Evolutionary conservation across 1,140 invertebrate genomes (phyloP).

Genomic region (Phenacoccus solenopsis): DNA sequence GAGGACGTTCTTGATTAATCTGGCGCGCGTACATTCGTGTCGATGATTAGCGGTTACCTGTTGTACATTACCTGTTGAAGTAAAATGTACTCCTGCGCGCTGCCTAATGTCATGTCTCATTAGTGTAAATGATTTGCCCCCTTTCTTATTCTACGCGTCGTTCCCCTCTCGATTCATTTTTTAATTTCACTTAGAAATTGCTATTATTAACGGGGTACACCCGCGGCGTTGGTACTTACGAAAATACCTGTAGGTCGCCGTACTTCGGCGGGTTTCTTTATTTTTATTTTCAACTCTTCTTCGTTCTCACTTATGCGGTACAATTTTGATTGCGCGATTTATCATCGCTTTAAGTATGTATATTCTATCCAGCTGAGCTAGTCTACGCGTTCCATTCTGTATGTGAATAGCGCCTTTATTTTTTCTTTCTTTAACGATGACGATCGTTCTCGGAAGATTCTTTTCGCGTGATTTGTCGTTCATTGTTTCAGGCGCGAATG

Average conservation of each 20-base stretch:
- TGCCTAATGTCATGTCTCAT: slow-evolving; percentile 17
- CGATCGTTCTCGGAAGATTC: no score
- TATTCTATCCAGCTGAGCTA: slow-evolving; percentile 13
- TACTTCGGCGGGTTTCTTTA: neutral
- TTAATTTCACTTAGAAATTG: slow-evolving; percentile 18
- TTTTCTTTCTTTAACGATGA: no score
- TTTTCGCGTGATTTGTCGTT: no score
- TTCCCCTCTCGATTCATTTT: neutral
- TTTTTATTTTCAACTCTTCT: neutral
- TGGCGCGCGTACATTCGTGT: slow-evolving; percentile 15
- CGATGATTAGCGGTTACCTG: slow-evolving; percentile 17
- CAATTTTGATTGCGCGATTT: slow-evolving; percentile 14
- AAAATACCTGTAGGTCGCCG: slow-evolving; percentile 7
- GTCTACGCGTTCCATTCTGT: no score
- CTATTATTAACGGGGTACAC: slow-evolving; percentile 17
- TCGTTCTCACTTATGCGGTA: slow-evolving; percentile 5
- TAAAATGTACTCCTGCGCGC: slow-evolving; percentile 1
- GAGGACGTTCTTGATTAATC: slow-evolving; percentile 8
- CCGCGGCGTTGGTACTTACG: slow-evolving; percentile 6
- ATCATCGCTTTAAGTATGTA: slow-evolving; percentile 9
- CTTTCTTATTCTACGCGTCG: neutral
- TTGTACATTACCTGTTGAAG: slow-evolving; percentile 17
- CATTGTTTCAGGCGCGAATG: no score
- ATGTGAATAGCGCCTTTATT: no score
- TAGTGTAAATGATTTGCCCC: slow-evolving; percentile 17